phyloP scores from a whole-genome alignment of 2,888 invertebrate species.

The Bursaphelenchus okinawaensis region DNA sequence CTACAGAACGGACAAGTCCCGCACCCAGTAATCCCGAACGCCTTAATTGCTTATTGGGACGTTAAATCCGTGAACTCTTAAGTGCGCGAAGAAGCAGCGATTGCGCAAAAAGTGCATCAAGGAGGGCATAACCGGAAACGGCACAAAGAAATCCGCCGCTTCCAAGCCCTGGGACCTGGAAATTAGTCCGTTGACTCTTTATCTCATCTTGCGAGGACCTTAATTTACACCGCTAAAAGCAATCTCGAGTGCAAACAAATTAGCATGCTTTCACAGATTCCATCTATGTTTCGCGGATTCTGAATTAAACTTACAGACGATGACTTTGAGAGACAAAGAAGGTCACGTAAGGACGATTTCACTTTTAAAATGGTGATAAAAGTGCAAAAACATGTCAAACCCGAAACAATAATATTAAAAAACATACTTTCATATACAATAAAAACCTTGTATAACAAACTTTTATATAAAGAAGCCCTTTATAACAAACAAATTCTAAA shows the following conservation, averaged over 20 bases:
- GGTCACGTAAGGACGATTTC: too few species aligned
- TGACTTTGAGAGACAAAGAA: too few species aligned
- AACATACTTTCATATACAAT: too few species aligned
- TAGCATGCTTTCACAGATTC: neutral
- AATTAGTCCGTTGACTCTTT: neutral
- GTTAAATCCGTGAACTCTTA: neutral
- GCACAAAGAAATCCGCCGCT: slow-evolving; percentile 3
- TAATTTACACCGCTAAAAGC: neutral
- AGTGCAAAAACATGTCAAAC: too few species aligned
- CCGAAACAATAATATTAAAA: too few species aligned
- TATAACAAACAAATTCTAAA: too few species aligned
- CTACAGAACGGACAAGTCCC: too few species aligned
- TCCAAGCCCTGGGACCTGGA: neutral
- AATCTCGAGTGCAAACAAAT: slow-evolving; percentile 1
- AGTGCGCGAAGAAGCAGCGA: slow-evolving; percentile 7
- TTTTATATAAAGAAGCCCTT: too few species aligned
- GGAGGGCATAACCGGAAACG: neutral
- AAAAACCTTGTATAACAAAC: too few species aligned
- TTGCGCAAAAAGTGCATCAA: slow-evolving; percentile 4
- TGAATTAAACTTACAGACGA: too few species aligned
- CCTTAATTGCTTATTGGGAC: neutral
- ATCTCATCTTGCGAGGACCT: neutral
- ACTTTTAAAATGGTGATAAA: too few species aligned
- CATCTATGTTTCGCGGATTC: too few species aligned
- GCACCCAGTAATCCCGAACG: neutral